A percentile compares a stretch with the other conserved stretches of the same genome.
phyloP scores from a whole-genome alignment of 1,140 invertebrate species.

The Octopus bimaculoides region DNA sequence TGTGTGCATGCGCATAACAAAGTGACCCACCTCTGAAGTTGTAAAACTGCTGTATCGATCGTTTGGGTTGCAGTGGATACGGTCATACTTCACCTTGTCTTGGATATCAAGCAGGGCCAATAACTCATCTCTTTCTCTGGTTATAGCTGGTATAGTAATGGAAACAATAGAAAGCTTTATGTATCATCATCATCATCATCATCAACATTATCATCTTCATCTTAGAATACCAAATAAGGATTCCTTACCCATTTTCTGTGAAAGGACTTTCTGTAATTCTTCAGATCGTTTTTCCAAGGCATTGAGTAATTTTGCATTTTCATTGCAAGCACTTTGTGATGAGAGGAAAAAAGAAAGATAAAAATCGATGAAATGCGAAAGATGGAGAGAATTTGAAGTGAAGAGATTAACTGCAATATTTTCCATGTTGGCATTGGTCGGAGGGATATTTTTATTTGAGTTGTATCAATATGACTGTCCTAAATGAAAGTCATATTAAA shows the following conservation, averaged over 20 bases:
- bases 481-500: too few relatives aligned
- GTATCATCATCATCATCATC: background rate
- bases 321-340: slow-evolving; percentile 43
- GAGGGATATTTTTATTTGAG: too few relatives aligned
- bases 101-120: slow-evolving; percentile 50
- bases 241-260: slow-evolving; percentile 46
- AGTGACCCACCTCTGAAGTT: slow-evolving; percentile 41
- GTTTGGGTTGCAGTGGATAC: slow-evolving; percentile 36
- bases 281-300: slow-evolving; percentile 38
- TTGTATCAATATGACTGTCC: too few relatives aligned
- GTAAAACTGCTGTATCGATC: slow-evolving; percentile 44
- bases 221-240: background rate
- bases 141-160: slow-evolving; percentile 31
- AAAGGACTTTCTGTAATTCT: slow-evolving; percentile 37
- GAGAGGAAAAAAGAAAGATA: background rate
- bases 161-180: background rate
- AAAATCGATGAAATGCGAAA: too few relatives aligned
- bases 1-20: background rate
- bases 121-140: slow-evolving; percentile 49
- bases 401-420: too few relatives aligned
- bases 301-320: slow-evolving; percentile 41
- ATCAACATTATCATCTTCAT: background rate
- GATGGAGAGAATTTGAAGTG: too few relatives aligned
- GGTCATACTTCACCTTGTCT: slow-evolving; percentile 45
- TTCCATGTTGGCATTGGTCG: too few relatives aligned